These are phyloP conservation scores for Neopipo cinnamomea DNA, from an alignment of 2,113 vertebrate species.

Conservation along the genomic window DNA sequence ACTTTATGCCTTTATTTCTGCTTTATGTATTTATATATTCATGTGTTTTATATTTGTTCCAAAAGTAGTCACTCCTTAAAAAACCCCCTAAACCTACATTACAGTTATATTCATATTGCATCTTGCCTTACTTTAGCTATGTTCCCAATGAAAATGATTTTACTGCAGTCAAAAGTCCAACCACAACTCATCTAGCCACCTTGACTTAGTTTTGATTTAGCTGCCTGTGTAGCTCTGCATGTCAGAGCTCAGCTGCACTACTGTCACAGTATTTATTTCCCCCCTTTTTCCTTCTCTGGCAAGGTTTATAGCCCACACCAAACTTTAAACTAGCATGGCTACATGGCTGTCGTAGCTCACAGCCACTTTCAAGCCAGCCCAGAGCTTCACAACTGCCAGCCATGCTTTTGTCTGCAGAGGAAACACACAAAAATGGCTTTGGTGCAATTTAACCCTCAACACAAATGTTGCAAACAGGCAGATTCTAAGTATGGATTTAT, in stretches of 20 bases:
- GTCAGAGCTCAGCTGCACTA: background rate
- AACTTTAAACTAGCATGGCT: background rate
- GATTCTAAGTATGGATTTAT: background rate
- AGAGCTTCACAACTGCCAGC: background rate
- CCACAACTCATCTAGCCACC: background rate
- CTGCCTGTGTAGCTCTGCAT: background rate
- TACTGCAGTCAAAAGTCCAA: background rate
- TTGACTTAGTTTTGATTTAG: slow-evolving; percentile 33
- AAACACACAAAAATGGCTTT: background rate
- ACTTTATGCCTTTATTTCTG: slow-evolving; percentile 35
- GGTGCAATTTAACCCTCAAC: background rate
- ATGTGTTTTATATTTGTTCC: background rate
- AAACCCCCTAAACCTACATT: background rate
- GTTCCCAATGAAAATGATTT: background rate
- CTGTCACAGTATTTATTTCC: slow-evolving; percentile 7
- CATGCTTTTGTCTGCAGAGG: background rate
- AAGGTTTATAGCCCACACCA: background rate
- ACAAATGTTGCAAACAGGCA: background rate
- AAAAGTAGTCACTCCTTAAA: background rate
- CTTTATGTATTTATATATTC: background rate
- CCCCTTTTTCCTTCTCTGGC: background rate
- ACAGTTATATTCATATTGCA: background rate
- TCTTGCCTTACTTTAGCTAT: background rate
- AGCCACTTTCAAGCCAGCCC: background rate
- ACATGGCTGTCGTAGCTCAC: background rate